These are phyloP conservation scores for Schizopygopsis pylzovi DNA, from an alignment of 2,797 vertebrate species.

Conservation along the genomic window DNA sequence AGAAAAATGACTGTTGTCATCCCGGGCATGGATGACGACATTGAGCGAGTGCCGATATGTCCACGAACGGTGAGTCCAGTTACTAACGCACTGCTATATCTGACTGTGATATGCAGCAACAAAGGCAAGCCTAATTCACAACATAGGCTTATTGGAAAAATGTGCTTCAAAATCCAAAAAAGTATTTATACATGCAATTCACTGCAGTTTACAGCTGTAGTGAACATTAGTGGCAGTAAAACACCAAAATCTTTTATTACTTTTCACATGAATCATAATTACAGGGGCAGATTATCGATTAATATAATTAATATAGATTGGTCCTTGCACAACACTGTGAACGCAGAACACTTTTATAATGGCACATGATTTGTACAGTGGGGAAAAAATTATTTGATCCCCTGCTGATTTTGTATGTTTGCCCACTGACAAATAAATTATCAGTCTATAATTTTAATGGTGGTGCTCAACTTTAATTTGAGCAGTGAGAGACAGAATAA, in stretches of 20 bases:
- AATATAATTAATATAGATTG: neutral
- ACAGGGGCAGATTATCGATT: neutral
- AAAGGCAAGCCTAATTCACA: neutral
- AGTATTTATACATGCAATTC: neutral
- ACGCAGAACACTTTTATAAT: neutral
- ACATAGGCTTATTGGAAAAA: neutral
- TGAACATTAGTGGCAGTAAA: neutral
- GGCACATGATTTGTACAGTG: neutral
- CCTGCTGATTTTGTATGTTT: too few species aligned
- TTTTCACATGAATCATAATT: neutral
- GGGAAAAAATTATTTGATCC: too few species aligned
- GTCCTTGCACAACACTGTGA: neutral
- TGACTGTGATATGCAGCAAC: neutral
- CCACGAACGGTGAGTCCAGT: slow-evolving; percentile 78
- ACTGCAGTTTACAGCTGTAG: neutral
- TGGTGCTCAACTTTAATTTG: too few species aligned
- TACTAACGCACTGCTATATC: neutral
- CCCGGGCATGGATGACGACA: slow-evolving; percentile 82
- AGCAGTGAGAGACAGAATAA: too few species aligned
- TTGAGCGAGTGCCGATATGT: slow-evolving; percentile 81
- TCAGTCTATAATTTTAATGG: too few species aligned
- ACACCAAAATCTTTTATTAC: neutral
- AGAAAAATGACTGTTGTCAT: slow-evolving; percentile 85
- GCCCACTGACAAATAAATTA: too few species aligned
- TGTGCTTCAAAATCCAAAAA: neutral